Base-by-base conservation (phyloP, 2,888 invertebrate species). In the Andrena flavipes region DNA sequence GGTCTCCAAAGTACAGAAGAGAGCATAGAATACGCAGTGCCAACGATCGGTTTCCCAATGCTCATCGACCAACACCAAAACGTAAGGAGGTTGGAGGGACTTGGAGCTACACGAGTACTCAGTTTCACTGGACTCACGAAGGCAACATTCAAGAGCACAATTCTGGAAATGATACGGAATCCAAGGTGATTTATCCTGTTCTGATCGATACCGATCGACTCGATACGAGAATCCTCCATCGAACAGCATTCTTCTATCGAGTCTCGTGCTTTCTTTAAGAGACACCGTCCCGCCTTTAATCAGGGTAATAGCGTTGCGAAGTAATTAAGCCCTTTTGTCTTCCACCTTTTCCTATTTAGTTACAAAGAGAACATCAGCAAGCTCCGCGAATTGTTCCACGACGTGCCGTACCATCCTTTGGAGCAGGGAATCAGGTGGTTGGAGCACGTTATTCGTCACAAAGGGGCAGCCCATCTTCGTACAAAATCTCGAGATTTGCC, bases 1-100 rank as follows among this genome's bases (percentile, higher is more conserved):
- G 91, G 91, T 13, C 26, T 87, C 20, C 91, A 90, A 64, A 91
- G 90, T 80, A 86, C 86, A 0, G 90, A 90, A 62, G 91, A 91
- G 80, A 89, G 90, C 5, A 70, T 91, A 62, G 16, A 85, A 59
- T 56, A 75, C 42, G 76, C 70, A 1, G 89, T 91, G 7, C 91
- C 91, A 4, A 0, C 48, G 0, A 13, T 64, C 2, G n/a, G 49
- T 26, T 26, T 56, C 7, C 29, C 65, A 10, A 0, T 67, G 0
- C 30, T 74, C 68, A 0, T 4, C 4, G 69, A 23, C 35, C n/a
- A 49, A 60, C 6, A 5, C 5, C 0, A 2, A 0, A 59, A 33
- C 20, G 29, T 20, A 6, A 6, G 7, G 1, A 5, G 59, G 29
- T 16, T 90, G 54, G 62, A 54, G 3, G 20, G 2, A 6, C 42